A percentile compares a stretch with the other conserved stretches of the same genome.
Evolutionary conservation across 2,113 vertebrate genomes (phyloP).

Genomic region (Eclectus roratus): DNA sequence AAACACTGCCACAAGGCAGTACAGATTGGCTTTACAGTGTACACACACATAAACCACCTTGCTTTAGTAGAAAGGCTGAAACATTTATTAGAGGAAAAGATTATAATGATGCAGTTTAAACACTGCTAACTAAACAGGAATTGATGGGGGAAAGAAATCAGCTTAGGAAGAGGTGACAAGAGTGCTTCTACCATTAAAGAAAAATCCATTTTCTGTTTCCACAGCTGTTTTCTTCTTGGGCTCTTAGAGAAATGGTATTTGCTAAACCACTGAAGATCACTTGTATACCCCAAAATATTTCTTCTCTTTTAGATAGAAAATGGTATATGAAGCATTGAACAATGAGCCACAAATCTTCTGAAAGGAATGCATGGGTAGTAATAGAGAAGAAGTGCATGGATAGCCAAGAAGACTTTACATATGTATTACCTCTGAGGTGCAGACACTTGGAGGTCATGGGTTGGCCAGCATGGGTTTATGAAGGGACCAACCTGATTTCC

Average conservation of each 20-base stretch:
- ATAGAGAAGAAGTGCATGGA: not conserved
- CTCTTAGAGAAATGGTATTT: not conserved
- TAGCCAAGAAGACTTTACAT: not conserved
- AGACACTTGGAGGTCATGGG: not conserved
- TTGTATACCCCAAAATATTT: not conserved
- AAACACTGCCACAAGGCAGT: slow-evolving; percentile 25
- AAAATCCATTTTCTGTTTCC: not conserved
- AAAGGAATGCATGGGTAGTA: not conserved
- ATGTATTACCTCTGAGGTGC: not conserved
- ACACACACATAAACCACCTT: slow-evolving; percentile 7
- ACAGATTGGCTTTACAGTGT: slow-evolving; percentile 3
- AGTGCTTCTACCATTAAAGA: not conserved
- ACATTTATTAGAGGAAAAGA: slow-evolving; percentile 23
- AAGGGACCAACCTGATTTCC: too few species aligned
- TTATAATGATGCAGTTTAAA: slow-evolving; percentile 28
- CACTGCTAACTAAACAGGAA: slow-evolving; percentile 19
- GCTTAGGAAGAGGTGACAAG: not conserved
- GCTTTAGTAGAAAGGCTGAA: not conserved
- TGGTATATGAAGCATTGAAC: not conserved
- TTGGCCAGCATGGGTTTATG: too few species aligned
- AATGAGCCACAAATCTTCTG: not conserved
- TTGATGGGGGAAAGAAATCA: not conserved
- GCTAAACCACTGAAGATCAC: not conserved
- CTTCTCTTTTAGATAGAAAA: not conserved
- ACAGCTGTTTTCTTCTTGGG: not conserved